These are phyloP conservation scores for Ectemnius continuus DNA, from an alignment of 2,888 invertebrate genomes.

Conservation along the genomic window DNA sequence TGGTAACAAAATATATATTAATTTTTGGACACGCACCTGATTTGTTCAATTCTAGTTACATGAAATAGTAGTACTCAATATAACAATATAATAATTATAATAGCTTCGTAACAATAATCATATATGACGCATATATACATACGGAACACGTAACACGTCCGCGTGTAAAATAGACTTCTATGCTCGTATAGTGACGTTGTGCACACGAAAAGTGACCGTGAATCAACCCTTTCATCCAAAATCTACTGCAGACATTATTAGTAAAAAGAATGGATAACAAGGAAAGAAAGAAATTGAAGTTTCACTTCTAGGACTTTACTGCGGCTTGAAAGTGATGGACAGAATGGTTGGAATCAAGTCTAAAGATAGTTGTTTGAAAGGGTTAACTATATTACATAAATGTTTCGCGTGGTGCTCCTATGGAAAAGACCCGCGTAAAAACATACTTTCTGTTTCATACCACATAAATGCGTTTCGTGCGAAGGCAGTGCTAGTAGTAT, in stretches of 20 bases:
- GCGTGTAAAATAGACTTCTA: slow-evolving; percentile 10
- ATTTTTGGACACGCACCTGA: neutral
- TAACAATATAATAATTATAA: slow-evolving; percentile 12
- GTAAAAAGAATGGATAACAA: neutral
- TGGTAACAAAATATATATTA: slow-evolving; percentile 9
- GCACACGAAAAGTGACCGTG: neutral
- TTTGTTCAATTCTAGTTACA: neutral
- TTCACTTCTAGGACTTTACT: neutral
- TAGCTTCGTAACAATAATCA: slow-evolving; percentile 5
- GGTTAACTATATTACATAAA: no score
- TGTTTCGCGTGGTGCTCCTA: no score
- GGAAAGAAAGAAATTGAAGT: neutral
- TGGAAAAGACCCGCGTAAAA: slow-evolving; percentile 11
- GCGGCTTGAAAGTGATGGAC: neutral
- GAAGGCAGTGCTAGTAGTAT: slow-evolving; percentile 62
- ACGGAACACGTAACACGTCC: neutral
- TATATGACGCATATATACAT: slow-evolving; percentile 10
- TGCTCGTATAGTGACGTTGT: slow-evolving; percentile 9
- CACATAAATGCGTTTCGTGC: slow-evolving; percentile 60
- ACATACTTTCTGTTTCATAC: slow-evolving; percentile 46
- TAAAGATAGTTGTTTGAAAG: no score
- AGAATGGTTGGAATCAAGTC: no score
- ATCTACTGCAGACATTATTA: slow-evolving; percentile 1
- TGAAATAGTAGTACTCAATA: neutral
- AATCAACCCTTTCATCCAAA: neutral